Percentiles rank a stretch among this genome's conserved stretches.
phyloP scores from a whole-genome alignment of 2,888 invertebrate species.

The Hesperia comma region DNA sequence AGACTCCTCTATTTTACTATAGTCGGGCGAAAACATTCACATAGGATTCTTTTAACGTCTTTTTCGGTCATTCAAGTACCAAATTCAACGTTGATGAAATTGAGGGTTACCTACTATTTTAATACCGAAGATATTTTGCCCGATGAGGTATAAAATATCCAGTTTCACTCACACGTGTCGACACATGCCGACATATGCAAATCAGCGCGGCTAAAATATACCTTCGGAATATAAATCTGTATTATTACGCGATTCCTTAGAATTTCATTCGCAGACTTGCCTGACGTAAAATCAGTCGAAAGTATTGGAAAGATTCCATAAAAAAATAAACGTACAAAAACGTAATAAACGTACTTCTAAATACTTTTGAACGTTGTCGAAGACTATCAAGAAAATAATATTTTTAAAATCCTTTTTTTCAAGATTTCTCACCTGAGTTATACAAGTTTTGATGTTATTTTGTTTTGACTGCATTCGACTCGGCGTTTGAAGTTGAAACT shows the following conservation, averaged over 20 bases:
- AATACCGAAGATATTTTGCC: constrained; percentile 13
- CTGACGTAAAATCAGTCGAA: background rate
- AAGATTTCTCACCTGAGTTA: too few species aligned
- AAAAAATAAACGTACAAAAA: background rate
- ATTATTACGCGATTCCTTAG: constrained; percentile 25
- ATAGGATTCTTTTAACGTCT: too few species aligned
- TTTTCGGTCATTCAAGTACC: background rate
- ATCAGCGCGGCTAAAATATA: constrained; percentile 26
- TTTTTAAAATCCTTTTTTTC: too few species aligned
- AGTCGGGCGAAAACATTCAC: too few species aligned
- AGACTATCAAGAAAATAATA: too few species aligned
- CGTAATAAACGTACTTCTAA: too few species aligned
- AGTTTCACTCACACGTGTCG: constrained; percentile 22
- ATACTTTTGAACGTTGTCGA: too few species aligned
- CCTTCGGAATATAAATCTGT: constrained; percentile 29
- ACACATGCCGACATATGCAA: constrained; percentile 20
- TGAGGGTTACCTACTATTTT: background rate
- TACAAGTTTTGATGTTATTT: background rate
- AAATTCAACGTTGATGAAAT: too few species aligned
- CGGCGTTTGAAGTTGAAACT: too few species aligned
- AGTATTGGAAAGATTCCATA: background rate
- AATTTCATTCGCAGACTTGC: background rate
- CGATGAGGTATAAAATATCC: constrained; percentile 11
- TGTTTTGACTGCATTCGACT: too few species aligned
- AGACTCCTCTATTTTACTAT: too few species aligned